A percentile compares a stretch with the other conserved stretches of the same genome.
Conservation (phyloP, 2,888 invertebrate species). For the Petrolisthes manimaculis region DNA sequence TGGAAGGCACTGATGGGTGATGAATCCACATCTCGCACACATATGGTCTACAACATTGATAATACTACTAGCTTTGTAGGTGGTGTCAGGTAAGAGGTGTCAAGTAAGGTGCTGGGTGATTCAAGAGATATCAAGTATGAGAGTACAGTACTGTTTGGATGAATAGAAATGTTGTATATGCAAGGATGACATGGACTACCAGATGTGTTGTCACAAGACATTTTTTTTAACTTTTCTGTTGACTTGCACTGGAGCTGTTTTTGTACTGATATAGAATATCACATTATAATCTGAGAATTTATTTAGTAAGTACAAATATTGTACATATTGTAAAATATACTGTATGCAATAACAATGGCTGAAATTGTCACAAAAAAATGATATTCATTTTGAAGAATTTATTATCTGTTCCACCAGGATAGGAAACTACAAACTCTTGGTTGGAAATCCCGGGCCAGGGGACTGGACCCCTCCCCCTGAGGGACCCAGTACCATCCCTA, state of each 20-base stretch:
- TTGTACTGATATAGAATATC: too few species aligned
- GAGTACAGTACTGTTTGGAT: background rate
- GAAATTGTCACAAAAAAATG: too few species aligned
- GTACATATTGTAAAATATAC: too few species aligned
- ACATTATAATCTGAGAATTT: too few species aligned
- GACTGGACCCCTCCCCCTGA: constrained; percentile 59
- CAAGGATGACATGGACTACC: too few species aligned
- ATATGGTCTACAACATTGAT: constrained; percentile 62
- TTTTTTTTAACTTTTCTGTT: too few species aligned
- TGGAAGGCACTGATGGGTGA: constrained; percentile 77
- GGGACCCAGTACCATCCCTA: background rate
- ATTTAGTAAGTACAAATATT: too few species aligned
- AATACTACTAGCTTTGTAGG: constrained; percentile 17
- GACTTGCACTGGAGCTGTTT: too few species aligned
- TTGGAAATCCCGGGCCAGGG: constrained; percentile 60
- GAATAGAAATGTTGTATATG: too few species aligned
- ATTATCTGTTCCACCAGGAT: constrained; percentile 30
- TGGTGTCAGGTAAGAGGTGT: constrained; percentile 30
- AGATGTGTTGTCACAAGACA: too few species aligned
- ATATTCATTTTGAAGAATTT: too few species aligned
- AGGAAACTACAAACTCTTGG: constrained; percentile 58
- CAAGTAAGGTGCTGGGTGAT: background rate
- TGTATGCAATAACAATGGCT: too few species aligned
- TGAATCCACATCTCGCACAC: constrained; percentile 19
- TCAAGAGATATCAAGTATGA: background rate